Conservation (phyloP, 2,888 invertebrate species). For the Perithous albicinctus region DNA sequence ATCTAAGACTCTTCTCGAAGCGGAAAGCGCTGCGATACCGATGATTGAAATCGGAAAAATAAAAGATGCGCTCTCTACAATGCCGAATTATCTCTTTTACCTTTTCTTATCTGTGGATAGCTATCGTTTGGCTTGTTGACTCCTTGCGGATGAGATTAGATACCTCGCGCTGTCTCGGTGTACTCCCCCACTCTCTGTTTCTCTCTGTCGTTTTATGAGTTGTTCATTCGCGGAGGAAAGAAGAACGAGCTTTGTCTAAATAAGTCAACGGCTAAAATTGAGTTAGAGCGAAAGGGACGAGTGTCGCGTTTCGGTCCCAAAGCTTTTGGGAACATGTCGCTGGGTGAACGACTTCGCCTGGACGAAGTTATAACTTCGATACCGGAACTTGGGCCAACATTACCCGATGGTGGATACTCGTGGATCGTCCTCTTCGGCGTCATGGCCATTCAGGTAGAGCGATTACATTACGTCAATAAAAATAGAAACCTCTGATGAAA, state of each 20-base stretch:
- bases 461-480: constrained; percentile 18
- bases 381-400: constrained; percentile 88
- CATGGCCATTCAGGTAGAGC: constrained; percentile 86
- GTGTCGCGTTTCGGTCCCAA: not conserved
- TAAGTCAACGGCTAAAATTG: not conserved
- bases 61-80: constrained; percentile 15
- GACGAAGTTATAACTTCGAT: constrained; percentile 88
- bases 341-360: constrained; percentile 79
- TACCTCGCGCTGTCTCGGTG: constrained; percentile 62
- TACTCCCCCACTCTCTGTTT: constrained; percentile 20
- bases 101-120: constrained; percentile 70
- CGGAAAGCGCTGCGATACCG: not conserved
- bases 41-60: not conserved
- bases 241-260: not conserved
- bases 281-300: not conserved
- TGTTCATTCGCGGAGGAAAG: constrained; percentile 19
- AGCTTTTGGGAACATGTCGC: constrained; percentile 72
- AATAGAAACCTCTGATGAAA: not conserved
- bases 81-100: constrained; percentile 50
- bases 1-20: not conserved
- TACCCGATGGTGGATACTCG: constrained; percentile 89
- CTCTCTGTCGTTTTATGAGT: constrained; percentile 18
- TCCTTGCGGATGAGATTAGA: constrained; percentile 76
- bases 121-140: constrained; percentile 72
- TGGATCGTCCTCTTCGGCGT: constrained; percentile 88